These are phyloP conservation scores for Patella ulyssiponensis DNA, from an alignment of 2,888 invertebrate genomes.

Conservation along the genomic window DNA sequence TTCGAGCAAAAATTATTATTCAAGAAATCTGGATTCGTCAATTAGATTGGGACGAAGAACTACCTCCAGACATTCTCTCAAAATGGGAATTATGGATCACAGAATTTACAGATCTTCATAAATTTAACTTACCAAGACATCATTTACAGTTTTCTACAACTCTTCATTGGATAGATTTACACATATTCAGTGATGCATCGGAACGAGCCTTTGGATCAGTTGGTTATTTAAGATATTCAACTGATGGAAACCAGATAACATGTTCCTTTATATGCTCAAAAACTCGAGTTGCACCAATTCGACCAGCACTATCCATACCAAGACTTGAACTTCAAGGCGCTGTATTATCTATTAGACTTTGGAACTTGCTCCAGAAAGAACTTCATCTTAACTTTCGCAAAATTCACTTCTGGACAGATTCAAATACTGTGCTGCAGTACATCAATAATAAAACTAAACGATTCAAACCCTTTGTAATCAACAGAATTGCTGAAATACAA, in stretches of 20 bases:
- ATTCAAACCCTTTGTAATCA: too few relatives aligned
- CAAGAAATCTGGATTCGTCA: too few relatives aligned
- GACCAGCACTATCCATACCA: neutral
- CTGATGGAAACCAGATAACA: neutral
- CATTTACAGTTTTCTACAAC: neutral
- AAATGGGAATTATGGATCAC: constrained; percentile 5
- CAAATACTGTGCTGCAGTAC: too few relatives aligned
- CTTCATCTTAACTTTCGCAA: too few relatives aligned
- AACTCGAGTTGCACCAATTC: neutral
- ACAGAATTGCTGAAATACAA: too few relatives aligned
- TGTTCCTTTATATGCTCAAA: constrained; percentile 10
- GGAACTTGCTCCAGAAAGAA: neutral
- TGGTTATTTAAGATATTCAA: neutral
- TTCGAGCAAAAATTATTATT: too few relatives aligned
- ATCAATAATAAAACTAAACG: too few relatives aligned
- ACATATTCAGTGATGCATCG: constrained; percentile 10
- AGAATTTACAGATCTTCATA: neutral
- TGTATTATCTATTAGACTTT: constrained; percentile 7
- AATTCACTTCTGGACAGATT: too few relatives aligned
- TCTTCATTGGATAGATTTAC: neutral
- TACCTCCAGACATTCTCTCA: neutral
- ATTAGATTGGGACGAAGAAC: neutral
- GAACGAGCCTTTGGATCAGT: constrained; percentile 11
- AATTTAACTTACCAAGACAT: constrained; percentile 12
- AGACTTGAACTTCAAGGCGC: constrained; percentile 15